Percentiles rank a stretch among this genome's conserved stretches.
These are phyloP conservation scores for Brachionichthys hirsutus DNA, from an alignment of 2,113 vertebrate species.

Conservation along the genomic window DNA sequence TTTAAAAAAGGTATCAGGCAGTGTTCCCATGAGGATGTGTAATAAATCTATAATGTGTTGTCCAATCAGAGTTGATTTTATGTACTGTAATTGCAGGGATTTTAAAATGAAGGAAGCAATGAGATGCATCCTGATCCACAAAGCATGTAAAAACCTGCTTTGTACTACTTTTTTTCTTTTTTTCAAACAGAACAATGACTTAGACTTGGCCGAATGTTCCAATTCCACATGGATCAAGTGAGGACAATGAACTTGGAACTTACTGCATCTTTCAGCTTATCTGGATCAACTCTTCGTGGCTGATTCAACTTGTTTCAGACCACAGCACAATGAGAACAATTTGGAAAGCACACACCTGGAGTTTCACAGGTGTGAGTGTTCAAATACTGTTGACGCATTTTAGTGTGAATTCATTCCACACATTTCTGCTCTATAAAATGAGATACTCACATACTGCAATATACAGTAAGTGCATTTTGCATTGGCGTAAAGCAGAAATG, in stretches of 20 bases:
- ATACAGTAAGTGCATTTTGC: no score
- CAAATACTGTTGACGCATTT: slow-evolving; percentile 10
- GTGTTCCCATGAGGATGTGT: background rate
- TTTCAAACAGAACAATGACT: slow-evolving; percentile 23
- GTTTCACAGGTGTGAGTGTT: slow-evolving; percentile 35
- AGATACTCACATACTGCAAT: no score
- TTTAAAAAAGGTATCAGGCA: slow-evolving; percentile 7
- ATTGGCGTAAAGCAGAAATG: no score
- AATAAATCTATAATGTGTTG: background rate
- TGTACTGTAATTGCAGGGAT: no score
- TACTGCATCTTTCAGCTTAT: slow-evolving; percentile 37
- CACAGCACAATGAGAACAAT: slow-evolving; percentile 33
- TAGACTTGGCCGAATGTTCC: no score
- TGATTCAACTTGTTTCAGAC: slow-evolving; percentile 46
- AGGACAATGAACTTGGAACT: slow-evolving; percentile 46
- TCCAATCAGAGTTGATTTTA: no score
- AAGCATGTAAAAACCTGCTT: no score
- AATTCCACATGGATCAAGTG: slow-evolving; percentile 16
- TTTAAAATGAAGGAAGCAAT: no score
- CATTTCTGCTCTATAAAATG: no score
- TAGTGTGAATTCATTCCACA: no score
- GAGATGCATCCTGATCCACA: no score
- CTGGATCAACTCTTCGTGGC: slow-evolving; percentile 53
- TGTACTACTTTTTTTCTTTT: background rate
- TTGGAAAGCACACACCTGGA: slow-evolving; percentile 37